A percentile compares a stretch with the other conserved stretches of the same genome.
Conservation (phyloP, 2,113 vertebrate species). For the Nothoprocta perdicaria region DNA sequence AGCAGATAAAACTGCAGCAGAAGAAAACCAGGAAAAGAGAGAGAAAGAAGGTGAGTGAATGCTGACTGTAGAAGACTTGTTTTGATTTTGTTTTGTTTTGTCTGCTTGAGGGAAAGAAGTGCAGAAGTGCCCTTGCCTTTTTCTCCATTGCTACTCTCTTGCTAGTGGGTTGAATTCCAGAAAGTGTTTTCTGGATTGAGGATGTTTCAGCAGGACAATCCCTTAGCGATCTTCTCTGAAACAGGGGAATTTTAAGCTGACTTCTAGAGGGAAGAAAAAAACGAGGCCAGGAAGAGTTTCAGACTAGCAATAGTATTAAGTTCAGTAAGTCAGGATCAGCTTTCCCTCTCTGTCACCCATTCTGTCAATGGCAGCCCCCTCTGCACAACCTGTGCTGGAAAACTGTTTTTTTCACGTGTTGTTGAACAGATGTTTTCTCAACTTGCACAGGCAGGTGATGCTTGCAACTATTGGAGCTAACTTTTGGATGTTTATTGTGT, state of each 20-base stretch:
- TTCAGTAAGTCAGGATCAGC: background rate
- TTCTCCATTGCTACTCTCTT: background rate
- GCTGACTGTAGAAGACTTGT: fast-evolving
- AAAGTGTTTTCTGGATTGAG: background rate
- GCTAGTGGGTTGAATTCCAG: background rate
- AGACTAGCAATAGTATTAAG: background rate
- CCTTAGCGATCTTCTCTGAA: background rate
- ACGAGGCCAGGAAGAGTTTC: background rate
- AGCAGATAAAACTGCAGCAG: constrained; percentile 96
- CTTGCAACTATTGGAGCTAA: fast-evolving
- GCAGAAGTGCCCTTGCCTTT: too few species aligned
- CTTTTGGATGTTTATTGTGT: background rate
- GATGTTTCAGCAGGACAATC: background rate
- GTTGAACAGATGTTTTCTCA: background rate
- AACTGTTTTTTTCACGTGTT: background rate
- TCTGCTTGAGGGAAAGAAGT: background rate
- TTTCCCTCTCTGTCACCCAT: fast-evolving
- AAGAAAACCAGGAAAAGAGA: constrained; percentile 96
- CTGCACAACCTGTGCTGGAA: background rate
- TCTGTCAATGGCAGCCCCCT: background rate
- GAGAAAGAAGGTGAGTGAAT: constrained; percentile 87
- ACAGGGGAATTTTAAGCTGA: background rate
- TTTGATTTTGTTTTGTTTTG: background rate
- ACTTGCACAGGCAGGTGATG: background rate
- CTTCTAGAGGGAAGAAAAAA: background rate